Evolutionary conservation across 2,888 invertebrate species (phyloP).

Genomic region (Callosobruchus maculatus): DNA sequence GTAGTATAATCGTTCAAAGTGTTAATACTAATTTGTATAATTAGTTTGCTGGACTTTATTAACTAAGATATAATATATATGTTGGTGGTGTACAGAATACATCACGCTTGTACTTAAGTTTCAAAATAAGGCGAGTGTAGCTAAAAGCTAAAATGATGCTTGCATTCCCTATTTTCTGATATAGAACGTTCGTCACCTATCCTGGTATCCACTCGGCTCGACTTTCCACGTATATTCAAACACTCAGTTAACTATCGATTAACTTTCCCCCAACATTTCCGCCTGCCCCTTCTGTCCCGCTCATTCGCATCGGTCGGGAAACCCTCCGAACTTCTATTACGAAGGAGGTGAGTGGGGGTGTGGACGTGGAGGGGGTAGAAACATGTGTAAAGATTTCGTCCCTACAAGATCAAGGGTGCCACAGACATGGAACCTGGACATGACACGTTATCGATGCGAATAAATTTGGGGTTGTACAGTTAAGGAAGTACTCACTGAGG

Average conservation of each 20-base stretch:
- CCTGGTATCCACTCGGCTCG: neutral
- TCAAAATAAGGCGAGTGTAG: no score
- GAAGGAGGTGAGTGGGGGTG: neutral
- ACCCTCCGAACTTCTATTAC: neutral
- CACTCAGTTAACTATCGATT: constrained; percentile 17
- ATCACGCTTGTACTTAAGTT: no score
- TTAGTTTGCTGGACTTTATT: no score
- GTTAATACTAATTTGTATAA: no score
- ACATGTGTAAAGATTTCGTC: constrained; percentile 23
- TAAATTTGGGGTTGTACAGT: neutral
- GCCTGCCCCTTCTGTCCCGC: neutral
- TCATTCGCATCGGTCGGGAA: neutral
- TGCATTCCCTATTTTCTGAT: neutral
- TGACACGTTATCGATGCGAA: neutral
- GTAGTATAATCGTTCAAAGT: no score
- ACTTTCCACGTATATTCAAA: constrained; percentile 4
- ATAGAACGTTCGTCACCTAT: neutral
- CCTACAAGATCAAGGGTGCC: constrained; percentile 23
- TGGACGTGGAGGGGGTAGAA: neutral
- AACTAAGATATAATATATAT: no score
- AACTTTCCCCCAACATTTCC: constrained; percentile 6
- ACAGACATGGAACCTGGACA: neutral
- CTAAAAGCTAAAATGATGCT: no score
- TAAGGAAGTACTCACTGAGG: neutral
- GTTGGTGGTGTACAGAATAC: no score